Evolutionary conservation across 2,113 vertebrate genomes (phyloP), one percentile per base, ranked within the genome.

Genomic region (Indri indri): DNA sequence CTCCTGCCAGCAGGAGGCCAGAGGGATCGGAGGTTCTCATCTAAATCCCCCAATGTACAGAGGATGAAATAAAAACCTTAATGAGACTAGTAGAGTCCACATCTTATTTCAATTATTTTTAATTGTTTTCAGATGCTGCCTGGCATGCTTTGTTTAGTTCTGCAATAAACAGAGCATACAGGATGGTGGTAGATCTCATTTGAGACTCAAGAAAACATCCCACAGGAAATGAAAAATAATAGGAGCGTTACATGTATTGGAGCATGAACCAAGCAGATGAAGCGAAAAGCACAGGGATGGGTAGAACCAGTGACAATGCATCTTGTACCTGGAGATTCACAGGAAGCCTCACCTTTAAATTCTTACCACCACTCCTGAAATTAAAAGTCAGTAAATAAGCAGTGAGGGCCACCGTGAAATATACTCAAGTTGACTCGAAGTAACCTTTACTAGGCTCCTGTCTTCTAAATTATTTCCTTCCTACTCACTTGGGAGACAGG

Each of bases 111-210:
- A 97, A 90, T 98, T 98, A 98, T 97, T 98, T 99, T 98, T 98
- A 97, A 98, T 98, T 98, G 98, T 98, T 99, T 98, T 99, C 98
- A 99, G 98, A 98, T 98, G 98, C 89, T 98, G 91, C 96, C 97
- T 14, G 63, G 96, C 95, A 98, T 79, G 97, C 97, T 98, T 99
- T 96, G 93, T 99, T 99, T 99, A 98, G 93, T 98, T 98, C 96
- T 85, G 76, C 96, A 97, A 97, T 98, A 98, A 98, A 98, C 97
- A 97, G 97, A 94, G 84, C 82, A 88, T 16, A 1, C 68, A 95
- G 70, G 25, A 50, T 84, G 32, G 63, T 97, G 84, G 77, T 97
- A 85, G 96, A 97, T 98, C 79, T 93, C 93, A 91, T 77, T 70
- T 17, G 97, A 96, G 93, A 98, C 86, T 45, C 82, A 91, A 97